Conservation (phyloP, 1,140 invertebrate species). For the Myzus persicae region DNA sequence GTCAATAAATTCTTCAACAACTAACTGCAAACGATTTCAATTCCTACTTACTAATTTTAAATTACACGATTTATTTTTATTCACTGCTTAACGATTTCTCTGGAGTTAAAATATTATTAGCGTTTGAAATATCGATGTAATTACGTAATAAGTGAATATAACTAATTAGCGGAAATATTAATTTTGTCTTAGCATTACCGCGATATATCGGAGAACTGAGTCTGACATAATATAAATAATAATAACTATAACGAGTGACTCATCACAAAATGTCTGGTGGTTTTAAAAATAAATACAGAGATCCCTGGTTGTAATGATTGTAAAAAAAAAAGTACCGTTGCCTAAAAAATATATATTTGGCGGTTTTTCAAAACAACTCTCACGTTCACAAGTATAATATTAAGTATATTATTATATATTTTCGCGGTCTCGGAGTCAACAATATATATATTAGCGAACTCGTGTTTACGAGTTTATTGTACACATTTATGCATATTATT, state of each 20-base stretch:
- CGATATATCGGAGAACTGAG: background rate
- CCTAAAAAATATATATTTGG: background rate
- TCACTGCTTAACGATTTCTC: no score
- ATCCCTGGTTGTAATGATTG: background rate
- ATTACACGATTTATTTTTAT: background rate
- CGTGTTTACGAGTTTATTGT: constrained; percentile 1
- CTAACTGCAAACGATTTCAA: background rate
- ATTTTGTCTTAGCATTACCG: background rate
- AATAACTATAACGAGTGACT: background rate
- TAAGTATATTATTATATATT: background rate
- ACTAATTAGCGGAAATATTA: background rate
- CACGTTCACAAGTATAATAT: background rate
- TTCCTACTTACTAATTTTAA: background rate
- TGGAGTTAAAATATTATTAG: background rate
- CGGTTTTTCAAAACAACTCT: background rate
- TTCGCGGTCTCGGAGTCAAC: background rate
- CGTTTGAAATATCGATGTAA: background rate
- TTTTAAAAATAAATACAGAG: background rate
- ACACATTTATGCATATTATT: constrained; percentile 1
- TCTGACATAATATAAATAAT: background rate
- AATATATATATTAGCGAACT: background rate
- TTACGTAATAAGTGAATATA: no score
- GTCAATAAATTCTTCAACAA: background rate
- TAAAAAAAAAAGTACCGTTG: background rate
- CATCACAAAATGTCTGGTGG: background rate